Percentiles rank a stretch among this genome's conserved stretches.
Conservation (phyloP, 2,113 vertebrate genomes). For the Cisticola juncidis region DNA sequence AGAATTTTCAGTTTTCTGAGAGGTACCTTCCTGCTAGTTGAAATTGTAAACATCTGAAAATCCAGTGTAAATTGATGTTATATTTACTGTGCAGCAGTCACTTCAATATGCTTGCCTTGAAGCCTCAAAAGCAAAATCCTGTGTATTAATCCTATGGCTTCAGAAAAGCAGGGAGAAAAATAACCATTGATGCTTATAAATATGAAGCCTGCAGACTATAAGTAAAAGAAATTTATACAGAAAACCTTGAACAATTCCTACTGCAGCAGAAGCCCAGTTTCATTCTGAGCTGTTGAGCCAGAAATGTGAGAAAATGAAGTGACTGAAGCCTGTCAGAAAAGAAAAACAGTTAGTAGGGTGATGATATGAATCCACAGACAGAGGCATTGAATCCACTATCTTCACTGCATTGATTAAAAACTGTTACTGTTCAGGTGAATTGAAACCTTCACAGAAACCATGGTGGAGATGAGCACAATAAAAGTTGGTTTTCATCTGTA, state of each 20-base stretch:
- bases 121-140: constrained; percentile 28
- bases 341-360: constrained; percentile 34
- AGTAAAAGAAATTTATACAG: constrained; percentile 47
- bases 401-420: constrained; percentile 36
- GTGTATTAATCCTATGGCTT: constrained; percentile 13
- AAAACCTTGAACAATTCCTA: constrained; percentile 61
- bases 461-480: background rate
- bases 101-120: constrained; percentile 37
- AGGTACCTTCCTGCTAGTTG: background rate
- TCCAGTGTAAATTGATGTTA: background rate
- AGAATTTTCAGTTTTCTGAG: constrained; percentile 13
- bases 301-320: constrained; percentile 65
- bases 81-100: background rate
- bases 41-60: constrained; percentile 18
- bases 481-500: constrained; percentile 10
- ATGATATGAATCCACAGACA: background rate
- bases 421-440: constrained; percentile 14
- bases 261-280: constrained; percentile 20
- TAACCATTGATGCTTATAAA: constrained; percentile 43
- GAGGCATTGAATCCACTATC: constrained; percentile 16
- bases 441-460: constrained; percentile 9
- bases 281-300: constrained; percentile 45
- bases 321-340: constrained; percentile 62
- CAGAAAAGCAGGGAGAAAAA: constrained; percentile 21
- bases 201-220: constrained; percentile 31